A percentile compares a stretch with the other conserved stretches of the same genome.
phyloP scores from a whole-genome alignment of 2,888 invertebrate species.

The Drosophila macrospina region DNA sequence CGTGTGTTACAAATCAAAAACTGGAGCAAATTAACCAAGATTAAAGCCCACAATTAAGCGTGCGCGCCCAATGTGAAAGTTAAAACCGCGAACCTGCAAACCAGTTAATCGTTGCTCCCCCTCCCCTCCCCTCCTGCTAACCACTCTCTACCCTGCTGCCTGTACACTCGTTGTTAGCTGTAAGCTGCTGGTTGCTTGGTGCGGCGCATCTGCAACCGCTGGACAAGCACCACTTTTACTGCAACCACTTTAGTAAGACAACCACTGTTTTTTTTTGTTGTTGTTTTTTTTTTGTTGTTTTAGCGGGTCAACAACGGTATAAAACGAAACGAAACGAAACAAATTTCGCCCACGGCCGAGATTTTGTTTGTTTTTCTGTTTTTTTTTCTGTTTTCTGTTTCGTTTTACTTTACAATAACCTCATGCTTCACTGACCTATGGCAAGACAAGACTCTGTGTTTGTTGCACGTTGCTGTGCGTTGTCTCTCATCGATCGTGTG shows the following conservation, averaged over 20 bases:
- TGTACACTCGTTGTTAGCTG: background rate
- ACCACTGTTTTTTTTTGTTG: constrained; percentile 22
- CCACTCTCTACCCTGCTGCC: too few species aligned
- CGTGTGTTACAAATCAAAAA: constrained; percentile 61
- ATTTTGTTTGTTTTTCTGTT: constrained; percentile 1
- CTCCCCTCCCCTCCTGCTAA: too few species aligned
- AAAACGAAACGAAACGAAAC: constrained; percentile 34
- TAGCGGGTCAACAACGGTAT: constrained; percentile 52
- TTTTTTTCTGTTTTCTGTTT: constrained; percentile 12
- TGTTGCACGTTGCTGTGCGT: too few species aligned
- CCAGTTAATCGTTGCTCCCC: constrained; percentile 59
- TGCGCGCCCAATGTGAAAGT: constrained; percentile 78
- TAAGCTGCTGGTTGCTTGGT: constrained; percentile 1
- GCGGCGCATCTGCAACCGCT: constrained; percentile 66
- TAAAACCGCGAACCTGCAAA: constrained; percentile 66
- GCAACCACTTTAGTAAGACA: constrained; percentile 41
- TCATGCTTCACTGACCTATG: constrained; percentile 75
- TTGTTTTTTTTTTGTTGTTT: too few species aligned
- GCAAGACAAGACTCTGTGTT: constrained; percentile 42
- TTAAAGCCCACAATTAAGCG: constrained; percentile 75
- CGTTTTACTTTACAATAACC: constrained; percentile 4
- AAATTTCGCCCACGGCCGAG: constrained; percentile 55
- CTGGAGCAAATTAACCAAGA: constrained; percentile 78
- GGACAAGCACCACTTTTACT: constrained; percentile 64
- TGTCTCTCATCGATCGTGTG: constrained; percentile 8